Conservation (phyloP, 2,113 vertebrate genomes). For the Jaculus jaculus region DNA sequence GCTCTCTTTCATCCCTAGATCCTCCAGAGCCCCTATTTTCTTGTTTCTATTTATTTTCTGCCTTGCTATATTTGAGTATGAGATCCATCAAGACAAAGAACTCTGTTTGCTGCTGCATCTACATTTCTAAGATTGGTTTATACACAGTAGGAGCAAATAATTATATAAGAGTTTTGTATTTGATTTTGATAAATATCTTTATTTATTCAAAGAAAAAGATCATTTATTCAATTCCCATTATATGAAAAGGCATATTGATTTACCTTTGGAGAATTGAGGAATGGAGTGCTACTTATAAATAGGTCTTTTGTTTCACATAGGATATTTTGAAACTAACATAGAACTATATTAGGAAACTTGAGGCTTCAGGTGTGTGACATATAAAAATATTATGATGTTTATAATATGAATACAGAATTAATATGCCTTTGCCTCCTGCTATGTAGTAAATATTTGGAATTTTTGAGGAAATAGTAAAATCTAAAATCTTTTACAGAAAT, state of each 20-base stretch:
- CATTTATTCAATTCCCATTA: neutral
- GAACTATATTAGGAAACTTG: neutral
- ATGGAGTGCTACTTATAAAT: neutral
- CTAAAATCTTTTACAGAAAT: conserved; percentile 3
- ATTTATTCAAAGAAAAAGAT: neutral
- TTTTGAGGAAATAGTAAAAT: conserved; percentile 16
- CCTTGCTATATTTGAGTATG: neutral
- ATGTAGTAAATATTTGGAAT: neutral
- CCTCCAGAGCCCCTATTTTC: neutral
- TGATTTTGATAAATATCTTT: neutral
- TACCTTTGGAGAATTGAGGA: neutral
- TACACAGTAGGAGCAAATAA: neutral
- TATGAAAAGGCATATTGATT: neutral
- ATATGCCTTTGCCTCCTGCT: neutral
- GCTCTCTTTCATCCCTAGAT: no score
- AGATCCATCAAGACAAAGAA: neutral
- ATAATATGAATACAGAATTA: neutral
- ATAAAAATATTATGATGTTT: neutral
- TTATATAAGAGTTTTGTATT: neutral
- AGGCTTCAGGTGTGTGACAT: neutral
- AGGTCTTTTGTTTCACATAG: neutral
- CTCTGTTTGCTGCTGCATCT: neutral
- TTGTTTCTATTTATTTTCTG: neutral
- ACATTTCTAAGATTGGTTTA: neutral
- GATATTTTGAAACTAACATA: neutral